Percentiles rank a stretch among this genome's conserved stretches.
These are phyloP conservation scores for Babyrousa celebensis DNA, from an alignment of 2,797 vertebrate genomes.

Conservation along the genomic window DNA sequence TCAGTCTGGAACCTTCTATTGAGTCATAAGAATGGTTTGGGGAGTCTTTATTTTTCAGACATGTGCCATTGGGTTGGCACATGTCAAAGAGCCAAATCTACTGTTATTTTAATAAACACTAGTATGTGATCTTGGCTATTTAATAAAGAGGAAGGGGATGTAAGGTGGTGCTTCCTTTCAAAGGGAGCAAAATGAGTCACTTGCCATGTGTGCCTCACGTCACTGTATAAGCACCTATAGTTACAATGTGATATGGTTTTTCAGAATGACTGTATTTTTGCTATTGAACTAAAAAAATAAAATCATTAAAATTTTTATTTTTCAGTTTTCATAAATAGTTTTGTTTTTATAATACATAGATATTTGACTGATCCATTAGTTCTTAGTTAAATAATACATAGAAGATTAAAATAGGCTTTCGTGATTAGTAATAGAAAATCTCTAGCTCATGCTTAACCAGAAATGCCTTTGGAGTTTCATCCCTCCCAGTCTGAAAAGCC, in stretches of 20 bases:
- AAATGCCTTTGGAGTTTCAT: not conserved
- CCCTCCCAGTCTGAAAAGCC: not conserved
- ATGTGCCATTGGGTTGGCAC: slow-evolving; percentile 11
- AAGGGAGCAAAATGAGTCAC: not conserved
- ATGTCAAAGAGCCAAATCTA: slow-evolving; percentile 18
- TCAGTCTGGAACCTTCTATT: slow-evolving; percentile 42
- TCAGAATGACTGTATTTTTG: slow-evolving; percentile 1
- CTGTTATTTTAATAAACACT: slow-evolving; percentile 50
- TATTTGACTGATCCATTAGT: slow-evolving; percentile 9
- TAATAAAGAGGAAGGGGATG: not conserved
- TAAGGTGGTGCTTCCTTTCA: not conserved
- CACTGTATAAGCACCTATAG: not conserved
- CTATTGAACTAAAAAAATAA: not conserved
- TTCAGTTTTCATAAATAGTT: not conserved
- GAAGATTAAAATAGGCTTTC: slow-evolving; percentile 42
- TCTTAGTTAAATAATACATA: slow-evolving; percentile 13
- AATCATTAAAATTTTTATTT: not conserved
- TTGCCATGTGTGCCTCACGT: not conserved
- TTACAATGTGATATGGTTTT: not conserved
- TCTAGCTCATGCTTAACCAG: not conserved
- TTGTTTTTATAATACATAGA: slow-evolving; percentile 10
- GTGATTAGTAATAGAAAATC: slow-evolving; percentile 47
- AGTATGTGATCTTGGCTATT: slow-evolving; percentile 30
- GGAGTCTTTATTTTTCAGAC: slow-evolving; percentile 63
- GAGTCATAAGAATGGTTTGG: slow-evolving; percentile 19